phyloP scores from a whole-genome alignment of 2,113 vertebrate genomes.

The Zosterops hypoxanthus region DNA sequence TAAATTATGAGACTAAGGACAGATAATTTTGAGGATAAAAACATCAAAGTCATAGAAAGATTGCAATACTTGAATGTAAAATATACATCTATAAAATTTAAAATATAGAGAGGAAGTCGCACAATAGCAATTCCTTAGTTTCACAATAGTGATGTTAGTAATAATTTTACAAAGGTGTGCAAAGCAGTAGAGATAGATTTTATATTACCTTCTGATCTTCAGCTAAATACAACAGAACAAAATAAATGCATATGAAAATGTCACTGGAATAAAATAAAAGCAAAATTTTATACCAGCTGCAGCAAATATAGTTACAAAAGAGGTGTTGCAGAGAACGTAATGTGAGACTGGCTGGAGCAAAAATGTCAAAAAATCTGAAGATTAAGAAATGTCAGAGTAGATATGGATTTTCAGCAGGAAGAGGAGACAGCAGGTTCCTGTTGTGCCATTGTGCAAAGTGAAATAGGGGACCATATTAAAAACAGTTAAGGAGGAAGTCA shows the following conservation, averaged over 20 bases:
- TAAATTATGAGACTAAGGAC: background rate
- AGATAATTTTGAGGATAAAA: background rate
- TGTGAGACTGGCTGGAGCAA: background rate
- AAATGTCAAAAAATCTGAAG: background rate
- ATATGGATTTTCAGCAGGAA: background rate
- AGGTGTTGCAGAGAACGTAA: fast-evolving
- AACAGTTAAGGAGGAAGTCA: background rate
- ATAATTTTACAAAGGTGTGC: background rate
- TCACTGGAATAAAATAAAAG: background rate
- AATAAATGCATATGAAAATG: background rate
- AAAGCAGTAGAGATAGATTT: background rate
- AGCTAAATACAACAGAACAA: background rate
- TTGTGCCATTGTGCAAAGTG: background rate
- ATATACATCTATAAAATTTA: background rate
- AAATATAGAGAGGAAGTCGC: background rate
- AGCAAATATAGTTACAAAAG: background rate
- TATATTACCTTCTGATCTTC: background rate
- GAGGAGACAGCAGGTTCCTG: background rate
- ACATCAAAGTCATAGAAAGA: background rate
- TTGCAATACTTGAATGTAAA: background rate
- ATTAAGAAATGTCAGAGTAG: background rate
- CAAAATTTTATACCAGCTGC: background rate
- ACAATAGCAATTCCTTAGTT: background rate
- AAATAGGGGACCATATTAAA: background rate
- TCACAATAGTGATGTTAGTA: background rate